A percentile compares a stretch with the other conserved stretches of the same genome.
These are phyloP conservation scores for Polietes domitor DNA, from an alignment of 2,888 invertebrate species.

Conservation along the genomic window DNA sequence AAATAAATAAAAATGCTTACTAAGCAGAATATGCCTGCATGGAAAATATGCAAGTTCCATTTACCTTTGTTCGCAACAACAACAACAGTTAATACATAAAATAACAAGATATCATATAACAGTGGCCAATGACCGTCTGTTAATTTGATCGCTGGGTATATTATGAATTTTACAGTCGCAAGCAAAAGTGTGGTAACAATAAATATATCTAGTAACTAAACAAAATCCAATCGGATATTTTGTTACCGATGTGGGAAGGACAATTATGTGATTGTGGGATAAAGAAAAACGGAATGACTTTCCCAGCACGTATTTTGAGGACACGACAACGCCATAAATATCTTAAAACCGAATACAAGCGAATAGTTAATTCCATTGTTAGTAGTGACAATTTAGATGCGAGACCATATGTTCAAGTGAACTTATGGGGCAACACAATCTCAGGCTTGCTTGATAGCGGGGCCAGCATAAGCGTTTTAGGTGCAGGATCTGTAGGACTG, in stretches of 20 bases:
- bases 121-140: no score
- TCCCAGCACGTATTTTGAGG: background rate
- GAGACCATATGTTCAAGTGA: conserved; percentile 11
- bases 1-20: no score
- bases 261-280: conserved; percentile 29
- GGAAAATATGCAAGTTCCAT: no score
- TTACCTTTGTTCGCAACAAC: no score
- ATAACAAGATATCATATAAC: no score
- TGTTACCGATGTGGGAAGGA: conserved; percentile 33
- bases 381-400: background rate
- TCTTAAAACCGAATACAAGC: background rate
- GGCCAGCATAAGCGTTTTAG: conserved; percentile 12
- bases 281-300: conserved; percentile 11
- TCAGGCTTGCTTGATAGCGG: conserved; percentile 21
- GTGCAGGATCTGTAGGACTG: background rate
- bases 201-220: no score
- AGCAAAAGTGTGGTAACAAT: no score
- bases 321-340: background rate
- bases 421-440: background rate
- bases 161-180: no score
- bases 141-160: no score
- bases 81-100: no score
- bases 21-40: no score
- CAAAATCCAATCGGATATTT: conserved; percentile 42
- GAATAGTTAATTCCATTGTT: background rate